phyloP scores from a whole-genome alignment of 1,140 invertebrate species.

The Spodoptera litura region DNA sequence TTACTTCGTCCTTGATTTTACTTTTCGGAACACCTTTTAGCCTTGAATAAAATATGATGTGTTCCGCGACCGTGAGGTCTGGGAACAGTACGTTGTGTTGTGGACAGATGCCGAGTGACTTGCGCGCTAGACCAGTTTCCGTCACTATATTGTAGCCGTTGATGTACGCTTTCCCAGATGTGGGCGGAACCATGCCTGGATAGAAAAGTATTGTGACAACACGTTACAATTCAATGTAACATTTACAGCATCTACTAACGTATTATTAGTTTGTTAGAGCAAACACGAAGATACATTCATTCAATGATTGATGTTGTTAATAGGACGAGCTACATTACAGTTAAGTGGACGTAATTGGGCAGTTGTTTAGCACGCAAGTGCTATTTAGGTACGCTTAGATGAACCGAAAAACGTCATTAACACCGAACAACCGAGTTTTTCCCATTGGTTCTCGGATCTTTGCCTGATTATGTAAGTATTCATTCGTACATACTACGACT shows the following conservation, averaged over 20 bases:
- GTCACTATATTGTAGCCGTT: conserved; percentile 89
- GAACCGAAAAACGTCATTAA: conserved; percentile 1
- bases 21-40: conserved; percentile 90
- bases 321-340: conserved; percentile 32
- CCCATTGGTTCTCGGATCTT: not conserved
- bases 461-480: conserved; percentile 2
- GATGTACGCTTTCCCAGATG: conserved; percentile 89
- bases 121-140: conserved; percentile 87
- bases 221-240: not conserved
- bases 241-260: not conserved
- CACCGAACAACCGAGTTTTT: not conserved
- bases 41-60: conserved; percentile 94
- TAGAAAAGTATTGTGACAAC: not conserved
- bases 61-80: conserved; percentile 95
- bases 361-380: conserved; percentile 19
- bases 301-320: conserved; percentile 17
- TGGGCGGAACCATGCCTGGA: conserved; percentile 90
- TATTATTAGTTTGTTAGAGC: not conserved
- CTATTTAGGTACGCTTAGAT: not conserved
- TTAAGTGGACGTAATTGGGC: conserved; percentile 34
- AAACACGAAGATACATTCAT: conserved; percentile 13
- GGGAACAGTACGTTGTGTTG: conserved; percentile 98
- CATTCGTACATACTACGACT: not conserved
- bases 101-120: conserved; percentile 95
- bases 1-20: conserved; percentile 85